Evolutionary conservation across 1,140 invertebrate species (phyloP).

Genomic region (Pseudomyrmex gracilis): DNA sequence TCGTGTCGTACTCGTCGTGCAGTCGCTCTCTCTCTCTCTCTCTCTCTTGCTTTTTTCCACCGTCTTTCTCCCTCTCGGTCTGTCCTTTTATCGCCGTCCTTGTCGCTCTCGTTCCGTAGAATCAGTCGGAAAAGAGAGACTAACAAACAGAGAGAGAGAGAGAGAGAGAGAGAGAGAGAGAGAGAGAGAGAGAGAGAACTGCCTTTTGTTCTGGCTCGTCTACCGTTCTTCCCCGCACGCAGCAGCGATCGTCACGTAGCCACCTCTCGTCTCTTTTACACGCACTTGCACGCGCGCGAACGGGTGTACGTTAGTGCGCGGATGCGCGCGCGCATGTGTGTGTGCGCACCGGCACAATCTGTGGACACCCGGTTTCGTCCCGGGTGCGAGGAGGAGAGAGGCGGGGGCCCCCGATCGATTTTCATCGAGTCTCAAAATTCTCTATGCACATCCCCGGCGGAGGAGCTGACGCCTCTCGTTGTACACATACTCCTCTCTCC

Average conservation of each 20-base stretch:
- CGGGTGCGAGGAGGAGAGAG: constrained; percentile 38
- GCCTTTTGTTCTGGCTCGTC: constrained; percentile 64
- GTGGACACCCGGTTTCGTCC: constrained; percentile 32
- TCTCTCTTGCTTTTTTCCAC: not conserved
- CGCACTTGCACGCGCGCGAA: constrained; percentile 18
- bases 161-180: constrained; percentile 33
- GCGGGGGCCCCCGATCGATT: constrained; percentile 69
- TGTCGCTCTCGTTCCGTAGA: not conserved
- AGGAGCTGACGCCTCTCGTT: constrained; percentile 48
- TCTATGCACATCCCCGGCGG: constrained; percentile 53
- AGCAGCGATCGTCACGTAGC: constrained; percentile 59
- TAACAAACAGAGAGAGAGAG: not conserved
- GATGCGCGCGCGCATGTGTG: not conserved
- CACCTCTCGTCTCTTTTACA: constrained; percentile 56
- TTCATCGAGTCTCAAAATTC: constrained; percentile 75
- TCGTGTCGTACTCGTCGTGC: constrained; percentile 41
- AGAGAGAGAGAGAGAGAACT: constrained; percentile 32
- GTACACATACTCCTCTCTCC: not conserved
- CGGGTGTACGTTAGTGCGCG: not conserved
- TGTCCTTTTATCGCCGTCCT: not conserved
- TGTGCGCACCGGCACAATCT: constrained; percentile 13
- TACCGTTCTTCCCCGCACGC: constrained; percentile 54
- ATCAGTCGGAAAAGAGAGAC: constrained; percentile 43
- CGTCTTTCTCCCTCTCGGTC: constrained; percentile 16
- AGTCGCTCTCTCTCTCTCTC: constrained; percentile 13